These are phyloP conservation scores for Tenthredo amoena DNA, from an alignment of 2,888 invertebrate genomes.

Conservation along the genomic window DNA sequence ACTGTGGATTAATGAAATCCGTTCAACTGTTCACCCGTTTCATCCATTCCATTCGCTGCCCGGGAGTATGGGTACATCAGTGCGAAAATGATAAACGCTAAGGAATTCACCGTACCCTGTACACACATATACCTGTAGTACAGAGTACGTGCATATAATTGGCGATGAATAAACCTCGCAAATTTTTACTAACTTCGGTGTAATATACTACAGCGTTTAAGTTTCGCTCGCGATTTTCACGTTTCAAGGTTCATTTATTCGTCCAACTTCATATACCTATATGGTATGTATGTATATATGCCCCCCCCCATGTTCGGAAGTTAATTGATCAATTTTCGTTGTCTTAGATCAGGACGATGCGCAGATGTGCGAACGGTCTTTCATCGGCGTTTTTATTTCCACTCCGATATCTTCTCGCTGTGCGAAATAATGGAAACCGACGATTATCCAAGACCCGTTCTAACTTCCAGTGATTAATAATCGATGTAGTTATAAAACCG, in stretches of 20 bases:
- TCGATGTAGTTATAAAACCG: not conserved
- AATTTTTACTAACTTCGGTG: not conserved
- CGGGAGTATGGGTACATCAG: not conserved
- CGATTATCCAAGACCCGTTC: not conserved
- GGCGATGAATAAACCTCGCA: constrained; percentile 6
- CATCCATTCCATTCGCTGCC: constrained; percentile 4
- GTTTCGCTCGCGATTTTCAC: constrained; percentile 41
- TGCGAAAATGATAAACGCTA: constrained; percentile 19
- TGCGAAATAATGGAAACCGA: not conserved
- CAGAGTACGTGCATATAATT: not conserved
- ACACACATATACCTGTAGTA: not conserved
- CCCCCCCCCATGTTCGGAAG: not conserved
- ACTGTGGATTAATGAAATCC: constrained; percentile 6
- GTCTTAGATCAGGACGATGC: not conserved
- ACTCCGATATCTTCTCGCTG: too few species aligned
- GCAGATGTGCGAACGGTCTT: not conserved
- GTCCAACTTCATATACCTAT: not conserved
- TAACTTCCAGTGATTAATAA: constrained; percentile 8
- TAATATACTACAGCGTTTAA: not conserved
- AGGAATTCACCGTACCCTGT: not conserved
- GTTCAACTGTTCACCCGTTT: constrained; percentile 22
- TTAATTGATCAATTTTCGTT: constrained; percentile 13
- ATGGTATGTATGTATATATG: too few species aligned
- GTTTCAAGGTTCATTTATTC: constrained; percentile 37
- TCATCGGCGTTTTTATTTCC: too few species aligned